Evolutionary conservation across 2,797 vertebrate species (phyloP).

Genomic region (Tinamus major): DNA sequence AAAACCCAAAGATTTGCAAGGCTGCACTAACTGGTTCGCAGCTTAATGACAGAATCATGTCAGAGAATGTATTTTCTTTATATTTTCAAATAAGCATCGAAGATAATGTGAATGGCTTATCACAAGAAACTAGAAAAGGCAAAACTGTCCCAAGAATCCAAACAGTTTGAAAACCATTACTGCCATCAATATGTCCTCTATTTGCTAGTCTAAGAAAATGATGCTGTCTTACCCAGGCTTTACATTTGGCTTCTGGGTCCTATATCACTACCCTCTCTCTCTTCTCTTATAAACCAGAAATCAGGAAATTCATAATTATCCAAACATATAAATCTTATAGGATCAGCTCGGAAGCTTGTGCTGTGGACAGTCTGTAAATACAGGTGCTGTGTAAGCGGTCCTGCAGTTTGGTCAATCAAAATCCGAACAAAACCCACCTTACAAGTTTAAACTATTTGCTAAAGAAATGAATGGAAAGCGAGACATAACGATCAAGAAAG

Average conservation of each 20-base stretch:
- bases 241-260: neutral
- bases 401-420: neutral
- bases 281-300: neutral
- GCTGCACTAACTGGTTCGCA: neutral
- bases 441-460: neutral
- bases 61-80: neutral
- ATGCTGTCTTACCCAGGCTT: rapidly evolving
- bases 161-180: neutral
- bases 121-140: neutral
- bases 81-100: neutral
- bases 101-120: neutral
- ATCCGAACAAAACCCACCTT: neutral
- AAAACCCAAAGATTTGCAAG: neutral
- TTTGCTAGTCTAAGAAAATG: neutral
- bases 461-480: neutral
- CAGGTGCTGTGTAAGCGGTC: neutral
- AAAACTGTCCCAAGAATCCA: neutral
- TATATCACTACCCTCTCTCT: neutral
- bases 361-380: neutral
- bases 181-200: neutral
- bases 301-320: conserved; percentile 3
- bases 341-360: neutral
- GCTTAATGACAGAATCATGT: neutral
- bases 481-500: neutral
- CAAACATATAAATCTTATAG: neutral